Evolutionary conservation across 2,888 invertebrate species (phyloP).

Genomic region (Iselma pallidipennis): DNA sequence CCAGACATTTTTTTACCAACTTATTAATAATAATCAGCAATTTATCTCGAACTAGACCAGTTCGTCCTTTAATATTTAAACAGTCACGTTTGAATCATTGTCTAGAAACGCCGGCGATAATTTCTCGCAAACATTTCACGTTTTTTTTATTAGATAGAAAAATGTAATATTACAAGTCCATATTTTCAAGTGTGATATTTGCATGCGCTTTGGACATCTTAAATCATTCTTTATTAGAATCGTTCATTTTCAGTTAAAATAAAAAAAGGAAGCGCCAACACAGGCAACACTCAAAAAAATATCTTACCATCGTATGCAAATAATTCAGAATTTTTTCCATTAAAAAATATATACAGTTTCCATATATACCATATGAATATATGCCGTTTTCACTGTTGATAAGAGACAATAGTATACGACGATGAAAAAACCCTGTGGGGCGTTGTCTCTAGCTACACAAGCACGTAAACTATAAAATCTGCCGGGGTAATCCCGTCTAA

Average conservation of each 20-base stretch:
- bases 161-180: conserved; percentile 10
- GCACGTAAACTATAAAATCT: conserved; percentile 42
- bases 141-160: conserved; percentile 1
- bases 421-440: neutral
- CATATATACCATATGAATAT: neutral
- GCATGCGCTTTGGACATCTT: conserved; percentile 29
- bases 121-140: neutral
- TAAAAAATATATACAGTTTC: neutral
- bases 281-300: too few relatives aligned
- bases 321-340: neutral
- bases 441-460: neutral
- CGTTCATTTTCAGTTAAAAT: conserved; percentile 25
- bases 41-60: neutral
- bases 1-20: too few relatives aligned
- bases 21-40: too few relatives aligned
- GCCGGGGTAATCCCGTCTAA: conserved; percentile 48
- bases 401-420: neutral
- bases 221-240: conserved; percentile 47
- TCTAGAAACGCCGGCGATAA: neutral
- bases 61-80: neutral
- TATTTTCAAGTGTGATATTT: conserved; percentile 11
- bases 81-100: neutral
- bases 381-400: neutral
- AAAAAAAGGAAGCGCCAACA: conserved; percentile 3
- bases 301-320: too few relatives aligned